phyloP scores from a whole-genome alignment of 2,797 vertebrate species.

The Galagoides demidoff region DNA sequence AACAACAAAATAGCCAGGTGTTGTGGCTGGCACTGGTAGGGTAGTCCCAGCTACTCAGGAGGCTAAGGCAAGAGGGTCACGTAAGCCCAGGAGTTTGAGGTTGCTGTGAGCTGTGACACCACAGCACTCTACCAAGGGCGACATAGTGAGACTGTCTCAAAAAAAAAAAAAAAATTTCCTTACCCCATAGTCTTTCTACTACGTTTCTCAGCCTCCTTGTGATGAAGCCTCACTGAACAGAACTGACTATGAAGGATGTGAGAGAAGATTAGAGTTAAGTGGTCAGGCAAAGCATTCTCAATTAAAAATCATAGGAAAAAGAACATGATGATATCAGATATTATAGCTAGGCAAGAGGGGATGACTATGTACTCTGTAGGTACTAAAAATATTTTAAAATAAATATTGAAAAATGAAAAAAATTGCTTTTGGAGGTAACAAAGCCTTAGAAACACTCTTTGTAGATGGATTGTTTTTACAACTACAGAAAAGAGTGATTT shows the following conservation, averaged over 20 bases:
- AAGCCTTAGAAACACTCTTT: conserved; percentile 32
- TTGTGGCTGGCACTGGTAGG: too few species aligned
- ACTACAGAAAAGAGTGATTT: conserved; percentile 61
- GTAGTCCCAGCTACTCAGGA: too few species aligned
- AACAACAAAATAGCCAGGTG: too few species aligned
- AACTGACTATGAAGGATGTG: neutral
- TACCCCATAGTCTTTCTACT: neutral
- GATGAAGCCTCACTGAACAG: neutral
- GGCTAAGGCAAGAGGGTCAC: too few species aligned
- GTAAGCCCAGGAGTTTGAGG: too few species aligned
- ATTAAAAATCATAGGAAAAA: neutral
- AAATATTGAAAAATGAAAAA: conserved; percentile 41
- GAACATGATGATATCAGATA: neutral
- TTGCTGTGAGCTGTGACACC: too few species aligned
- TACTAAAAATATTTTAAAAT: conserved; percentile 16
- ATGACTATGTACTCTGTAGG: neutral
- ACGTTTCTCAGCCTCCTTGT: neutral
- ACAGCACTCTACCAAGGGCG: too few species aligned
- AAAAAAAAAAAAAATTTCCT: neutral
- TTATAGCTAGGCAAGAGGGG: neutral
- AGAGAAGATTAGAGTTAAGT: neutral
- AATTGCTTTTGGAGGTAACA: neutral
- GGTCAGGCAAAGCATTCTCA: neutral
- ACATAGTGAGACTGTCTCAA: too few species aligned
- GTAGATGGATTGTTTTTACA: conserved; percentile 60